These are phyloP conservation scores for Ganaspis sp. DNA, from an alignment of 1,140 invertebrate species.

Conservation along the genomic window DNA sequence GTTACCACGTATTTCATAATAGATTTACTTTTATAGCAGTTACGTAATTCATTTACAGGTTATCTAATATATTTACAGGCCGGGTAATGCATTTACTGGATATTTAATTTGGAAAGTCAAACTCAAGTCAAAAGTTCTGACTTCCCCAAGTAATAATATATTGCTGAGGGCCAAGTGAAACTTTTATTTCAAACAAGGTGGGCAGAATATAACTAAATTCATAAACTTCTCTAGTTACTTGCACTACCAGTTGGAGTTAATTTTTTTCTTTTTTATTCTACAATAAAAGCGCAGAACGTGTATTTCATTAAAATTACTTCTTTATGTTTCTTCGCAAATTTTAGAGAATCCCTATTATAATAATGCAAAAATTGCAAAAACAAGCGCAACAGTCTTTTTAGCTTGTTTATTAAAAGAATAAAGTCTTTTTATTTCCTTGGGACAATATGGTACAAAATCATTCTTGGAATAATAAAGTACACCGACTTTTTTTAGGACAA, in stretches of 20 bases:
- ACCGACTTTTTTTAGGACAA: no score
- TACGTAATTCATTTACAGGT: conserved; percentile 26
- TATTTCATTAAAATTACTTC: conserved; percentile 5
- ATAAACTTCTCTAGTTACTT: conserved; percentile 25
- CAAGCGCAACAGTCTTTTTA: no score
- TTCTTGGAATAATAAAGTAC: no score
- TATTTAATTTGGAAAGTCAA: conserved; percentile 29
- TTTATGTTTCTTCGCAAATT: not conserved
- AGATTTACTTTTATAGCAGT: conserved; percentile 3
- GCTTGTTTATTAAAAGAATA: no score
- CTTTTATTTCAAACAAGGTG: conserved; percentile 30
- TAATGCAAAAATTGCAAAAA: no score
- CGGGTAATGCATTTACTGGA: not conserved
- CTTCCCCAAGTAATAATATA: conserved; percentile 19
- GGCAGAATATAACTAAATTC: conserved; percentile 14
- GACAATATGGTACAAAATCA: no score
- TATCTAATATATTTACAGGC: not conserved
- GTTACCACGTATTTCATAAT: not conserved
- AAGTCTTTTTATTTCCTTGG: no score
- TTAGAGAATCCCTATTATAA: no score
- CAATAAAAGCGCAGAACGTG: not conserved
- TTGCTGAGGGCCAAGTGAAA: conserved; percentile 18
- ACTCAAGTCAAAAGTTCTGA: conserved; percentile 22
- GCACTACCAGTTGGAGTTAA: conserved; percentile 1
- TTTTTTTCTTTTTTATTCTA: not conserved